These are phyloP conservation scores for Nesometra sesokonis DNA, from an alignment of 35 echinoderm and acorn worm species.

Conservation along the genomic window DNA sequence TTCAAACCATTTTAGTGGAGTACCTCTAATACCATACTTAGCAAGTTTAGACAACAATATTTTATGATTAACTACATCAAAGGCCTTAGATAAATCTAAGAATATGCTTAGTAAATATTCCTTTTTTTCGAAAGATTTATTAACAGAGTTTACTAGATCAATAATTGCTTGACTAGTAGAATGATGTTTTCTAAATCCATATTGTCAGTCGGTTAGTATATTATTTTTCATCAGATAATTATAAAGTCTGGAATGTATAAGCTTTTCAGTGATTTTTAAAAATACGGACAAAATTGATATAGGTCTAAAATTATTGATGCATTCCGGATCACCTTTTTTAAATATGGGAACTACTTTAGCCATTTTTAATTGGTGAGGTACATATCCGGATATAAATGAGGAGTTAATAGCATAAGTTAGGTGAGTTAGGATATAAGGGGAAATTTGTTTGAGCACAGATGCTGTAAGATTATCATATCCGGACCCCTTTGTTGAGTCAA, in stretches of 20 bases:
- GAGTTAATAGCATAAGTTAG: background rate
- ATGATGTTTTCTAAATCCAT: constrained; percentile 2
- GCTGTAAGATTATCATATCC: background rate
- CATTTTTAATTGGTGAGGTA: background rate
- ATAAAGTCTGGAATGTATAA: background rate
- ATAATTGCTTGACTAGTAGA: background rate
- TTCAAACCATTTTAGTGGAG: too few species aligned
- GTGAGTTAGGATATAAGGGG: background rate
- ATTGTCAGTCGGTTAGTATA: background rate
- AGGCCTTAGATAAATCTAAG: background rate
- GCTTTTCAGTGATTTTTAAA: background rate
- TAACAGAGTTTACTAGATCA: background rate
- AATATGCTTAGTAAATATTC: background rate
- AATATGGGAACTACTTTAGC: background rate
- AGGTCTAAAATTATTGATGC: background rate
- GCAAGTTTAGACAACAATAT: background rate
- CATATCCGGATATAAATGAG: background rate
- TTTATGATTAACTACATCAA: background rate
- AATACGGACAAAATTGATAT: background rate
- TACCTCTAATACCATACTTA: too few species aligned
- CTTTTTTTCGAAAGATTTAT: background rate
- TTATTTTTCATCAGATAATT: background rate
- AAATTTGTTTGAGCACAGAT: background rate
- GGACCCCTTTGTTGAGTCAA: background rate
- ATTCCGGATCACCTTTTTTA: background rate